Percentiles rank a stretch among this genome's conserved stretches.
Evolutionary conservation across 2,113 vertebrate species (phyloP).

Genomic region (Planiliza haematocheilus): DNA sequence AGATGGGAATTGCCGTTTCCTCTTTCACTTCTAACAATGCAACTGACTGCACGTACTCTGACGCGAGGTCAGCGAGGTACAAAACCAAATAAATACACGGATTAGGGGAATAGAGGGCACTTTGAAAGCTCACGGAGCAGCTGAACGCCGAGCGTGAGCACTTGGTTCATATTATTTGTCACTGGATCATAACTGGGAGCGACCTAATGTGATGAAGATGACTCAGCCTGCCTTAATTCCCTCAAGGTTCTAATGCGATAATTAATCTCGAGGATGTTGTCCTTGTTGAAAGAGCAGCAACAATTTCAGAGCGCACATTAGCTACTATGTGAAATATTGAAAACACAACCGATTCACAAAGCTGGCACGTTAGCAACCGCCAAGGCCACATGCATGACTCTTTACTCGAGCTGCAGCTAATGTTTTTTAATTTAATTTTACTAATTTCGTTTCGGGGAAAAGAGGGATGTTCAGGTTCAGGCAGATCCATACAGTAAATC

Average conservation of each 20-base stretch:
- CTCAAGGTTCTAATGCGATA: conserved; percentile 8
- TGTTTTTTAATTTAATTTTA: conserved; percentile 15
- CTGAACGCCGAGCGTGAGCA: background rate
- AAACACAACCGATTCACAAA: conserved; percentile 27
- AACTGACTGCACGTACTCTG: conserved; percentile 1
- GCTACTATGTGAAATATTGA: conserved; percentile 25
- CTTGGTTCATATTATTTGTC: background rate
- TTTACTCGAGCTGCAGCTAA: conserved; percentile 16
- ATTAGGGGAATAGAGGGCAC: background rate
- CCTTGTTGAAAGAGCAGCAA: conserved; percentile 22
- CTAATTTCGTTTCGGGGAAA: conserved; percentile 10
- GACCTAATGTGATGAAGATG: conserved; percentile 38
- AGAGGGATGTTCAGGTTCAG: conserved; percentile 7
- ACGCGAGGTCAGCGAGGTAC: conserved; percentile 2
- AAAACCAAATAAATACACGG: conserved; percentile 2
- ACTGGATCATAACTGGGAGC: background rate
- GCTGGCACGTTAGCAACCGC: conserved; percentile 26
- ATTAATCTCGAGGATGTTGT: conserved; percentile 35
- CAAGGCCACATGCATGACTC: conserved; percentile 21
- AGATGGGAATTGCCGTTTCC: conserved; percentile 50
- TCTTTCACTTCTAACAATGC: conserved; percentile 49
- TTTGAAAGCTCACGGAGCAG: background rate
- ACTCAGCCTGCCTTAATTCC: conserved; percentile 16
- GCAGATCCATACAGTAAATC: conserved; percentile 20
- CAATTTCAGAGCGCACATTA: conserved; percentile 22